Evolutionary conservation across 2,113 vertebrate genomes (phyloP), one percentile per base, ranked within the genome.

Genomic region (Paradoxurus hermaphroditus): DNA sequence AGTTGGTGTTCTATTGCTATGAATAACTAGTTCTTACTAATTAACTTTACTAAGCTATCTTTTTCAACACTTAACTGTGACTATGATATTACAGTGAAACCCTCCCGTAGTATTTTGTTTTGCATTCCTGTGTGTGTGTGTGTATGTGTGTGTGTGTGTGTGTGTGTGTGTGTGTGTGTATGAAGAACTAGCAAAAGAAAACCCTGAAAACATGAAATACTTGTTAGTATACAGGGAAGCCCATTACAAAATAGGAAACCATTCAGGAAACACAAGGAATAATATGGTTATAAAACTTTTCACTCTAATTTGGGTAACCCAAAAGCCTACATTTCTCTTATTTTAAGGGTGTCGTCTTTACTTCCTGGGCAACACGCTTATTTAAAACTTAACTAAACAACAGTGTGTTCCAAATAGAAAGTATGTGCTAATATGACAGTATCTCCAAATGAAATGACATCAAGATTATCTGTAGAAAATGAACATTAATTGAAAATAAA

Each of bases 401-500:
- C 56, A 65, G 19, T 79, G 65, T 82, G 31, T 94, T 95, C 84
- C 78, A 95, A 92, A 89, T 83, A 97, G 63, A 96, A 97, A 94
- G 83, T 93, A 97, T 83, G 56, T 95, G 56, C 72, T 63, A 39
- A 89, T 85, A 83, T 31, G 86, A 92, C 78, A 91, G 34, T 96
- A 93, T 81, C 49, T 23, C 49, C 82, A 83, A 94, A 84, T 96
- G 88, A 93, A 93, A 94, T 84, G 46, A 95, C 73, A 70, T 68
- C 72, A 72, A 86, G 44, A 92, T 95, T 94, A 98, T 65, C 92
- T 93, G 67, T 91, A 96, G 78, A 94, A 98, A 96, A 97, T 92
- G 34, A 97, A 94, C 85, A 94, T 67, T 96, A 95, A 97, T 78
- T 94, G 88, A 98, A 98, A 97, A 97, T 94, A 96, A 98, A 97